Conservation (phyloP, 2,113 vertebrate species). For the Taxidea taxus region DNA sequence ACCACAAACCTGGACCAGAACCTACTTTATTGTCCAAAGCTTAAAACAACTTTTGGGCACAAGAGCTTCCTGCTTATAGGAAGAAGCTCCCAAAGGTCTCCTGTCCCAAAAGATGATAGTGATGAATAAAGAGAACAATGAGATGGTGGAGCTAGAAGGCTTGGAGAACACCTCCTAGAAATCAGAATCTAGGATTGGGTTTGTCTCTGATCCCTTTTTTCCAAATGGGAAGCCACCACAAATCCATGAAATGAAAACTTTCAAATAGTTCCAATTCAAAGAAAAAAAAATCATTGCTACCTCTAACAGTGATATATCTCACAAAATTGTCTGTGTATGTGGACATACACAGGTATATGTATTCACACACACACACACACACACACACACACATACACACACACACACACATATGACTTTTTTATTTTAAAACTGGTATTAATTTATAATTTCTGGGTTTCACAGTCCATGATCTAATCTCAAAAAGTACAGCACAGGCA, state of each 20-base stretch:
- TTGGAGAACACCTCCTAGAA: not conserved
- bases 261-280: not conserved
- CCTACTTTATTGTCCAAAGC: not conserved
- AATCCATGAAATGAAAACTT: not conserved
- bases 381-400: too few relatives aligned
- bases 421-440: not conserved
- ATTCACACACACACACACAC: not conserved
- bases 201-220: not conserved
- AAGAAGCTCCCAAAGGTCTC: not conserved
- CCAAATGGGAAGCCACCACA: not conserved
- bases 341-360: not conserved
- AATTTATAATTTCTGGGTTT: not conserved
- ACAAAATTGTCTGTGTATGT: not conserved
- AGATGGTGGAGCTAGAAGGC: not conserved
- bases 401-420: not conserved
- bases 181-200: not conserved
- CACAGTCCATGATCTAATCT: not conserved
- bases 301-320: not conserved
- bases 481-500: not conserved
- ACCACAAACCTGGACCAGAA: not conserved
- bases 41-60: not conserved
- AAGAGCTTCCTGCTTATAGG: not conserved
- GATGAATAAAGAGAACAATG: not conserved
- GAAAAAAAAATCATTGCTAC: not conserved
- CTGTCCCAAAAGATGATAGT: not conserved